Base-by-base conservation (phyloP, 2,888 invertebrate species). In the Lissonota sp. region DNA sequence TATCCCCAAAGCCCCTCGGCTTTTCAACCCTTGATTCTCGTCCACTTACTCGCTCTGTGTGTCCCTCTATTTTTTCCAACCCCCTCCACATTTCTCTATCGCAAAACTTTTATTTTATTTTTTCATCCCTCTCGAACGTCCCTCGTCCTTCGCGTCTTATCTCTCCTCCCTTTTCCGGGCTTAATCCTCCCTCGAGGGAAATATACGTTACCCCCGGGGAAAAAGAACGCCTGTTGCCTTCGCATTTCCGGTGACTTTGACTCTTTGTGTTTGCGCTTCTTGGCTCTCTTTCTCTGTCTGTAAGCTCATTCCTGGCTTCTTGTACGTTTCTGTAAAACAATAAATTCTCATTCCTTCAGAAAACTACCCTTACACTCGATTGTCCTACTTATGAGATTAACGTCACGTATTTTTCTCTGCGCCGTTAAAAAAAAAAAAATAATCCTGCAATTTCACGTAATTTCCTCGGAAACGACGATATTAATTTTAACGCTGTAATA, bases 221-320 rank as follows among this genome's bases (percentile, higher is more conserved):
- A 49, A 69, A 51, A 62, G 37, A 55, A 26, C 71, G 63, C 60
- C 40, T 66, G 49, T 60, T 77, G 79, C 72, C 80, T 80, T 82
- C 80, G 26, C 64, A 70, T 82, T 86, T 84, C 84, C 86, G 69
- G 81, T 77, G 78, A 86, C 85, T 86, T 86, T 84, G 83, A 83
- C 82, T 71, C 64, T 57, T 76, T 39, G 40, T 64, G 16, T 51
- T 10, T 40, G 49, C 42, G 16, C 62, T 76, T 46, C 46, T 8
- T 12, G 51, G 5, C 26, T 55, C 55, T n/a, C 39, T 57, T 14
- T 39, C 64, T 49, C 37, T 12, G 1, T 10, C 14, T 7, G 8
- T 55, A 67, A 62, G 71, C 67, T 16, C n/a, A 4, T 4, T 12
- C 51, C 12, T 51, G 5, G 6, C 12, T 12, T 51, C 6, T 51